Evolutionary conservation across 2,888 invertebrate species (phyloP).

Genomic region (Dascillus cervinus): DNA sequence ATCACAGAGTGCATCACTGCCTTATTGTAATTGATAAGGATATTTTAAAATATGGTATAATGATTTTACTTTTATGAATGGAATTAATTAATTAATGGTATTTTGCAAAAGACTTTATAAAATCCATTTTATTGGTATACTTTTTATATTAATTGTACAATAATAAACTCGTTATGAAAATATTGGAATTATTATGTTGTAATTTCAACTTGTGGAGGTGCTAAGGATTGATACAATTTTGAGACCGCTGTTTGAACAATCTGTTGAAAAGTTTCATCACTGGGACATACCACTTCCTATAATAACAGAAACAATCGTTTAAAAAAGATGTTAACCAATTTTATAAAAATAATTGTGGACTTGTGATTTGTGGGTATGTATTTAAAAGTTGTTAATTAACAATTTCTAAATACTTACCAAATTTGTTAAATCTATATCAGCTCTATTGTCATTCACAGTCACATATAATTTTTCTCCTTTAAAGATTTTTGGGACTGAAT

Average conservation of each 20-base stretch:
- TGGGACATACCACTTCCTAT: constrained; percentile 72
- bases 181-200: constrained; percentile 1
- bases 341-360: too few species aligned
- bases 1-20: too few species aligned
- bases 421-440: constrained; percentile 74
- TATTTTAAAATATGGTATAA: too few species aligned
- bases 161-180: background rate
- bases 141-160: constrained; percentile 1
- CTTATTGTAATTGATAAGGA: too few species aligned
- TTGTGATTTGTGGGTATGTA: too few species aligned
- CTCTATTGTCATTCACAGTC: constrained; percentile 75
- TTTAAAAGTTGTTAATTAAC: constrained; percentile 1
- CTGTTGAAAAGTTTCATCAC: constrained; percentile 75
- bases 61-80: too few species aligned
- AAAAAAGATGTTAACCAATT: background rate
- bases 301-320: constrained; percentile 20
- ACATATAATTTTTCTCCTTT: constrained; percentile 84
- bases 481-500: constrained; percentile 87
- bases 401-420: constrained; percentile 47
- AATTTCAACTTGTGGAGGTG: constrained; percentile 43
- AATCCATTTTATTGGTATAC: background rate
- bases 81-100: too few species aligned
- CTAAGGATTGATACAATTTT: constrained; percentile 78
- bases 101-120: too few species aligned
- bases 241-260: constrained; percentile 78